Base-by-base conservation (phyloP, 2,113 vertebrate species). In the Tyrannus savana region DNA sequence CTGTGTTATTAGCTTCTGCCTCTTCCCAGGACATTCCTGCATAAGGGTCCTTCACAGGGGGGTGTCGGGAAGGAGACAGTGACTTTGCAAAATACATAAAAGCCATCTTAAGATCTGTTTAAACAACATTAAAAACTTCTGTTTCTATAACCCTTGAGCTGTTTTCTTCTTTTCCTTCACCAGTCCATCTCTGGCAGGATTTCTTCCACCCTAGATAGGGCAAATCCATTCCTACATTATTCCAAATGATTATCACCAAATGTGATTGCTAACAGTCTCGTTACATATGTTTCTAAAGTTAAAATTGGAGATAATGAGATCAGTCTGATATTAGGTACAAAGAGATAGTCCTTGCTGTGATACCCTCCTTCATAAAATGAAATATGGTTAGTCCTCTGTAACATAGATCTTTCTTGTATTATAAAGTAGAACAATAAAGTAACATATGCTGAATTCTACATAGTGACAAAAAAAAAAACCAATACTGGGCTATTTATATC, bases 401-500 rank as follows among this genome's bases (percentile, higher is more conserved):
- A 77, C 9, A 93, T 69, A 68, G 83, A 41, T 42, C 33, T 44
- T 68, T 42, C 14, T 50, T 69, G 8, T 16, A 37, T 66, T 79
- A 66, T n/a, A 73, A 69, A 80, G 24, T 35, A 59, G 33, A 93
- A 46, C 41, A 87, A 94, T 21, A 84, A 83, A 92, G 42, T 39
- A 80, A 81, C 13, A 12, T 41, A 71, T 46, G 87, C 77, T 58
- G 44, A 77, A 81, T 42, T 10, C 16, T 67, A 31, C 18, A 30
- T 8, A 58, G 46, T 7, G 8, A 91, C 25, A 10, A 74, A 93
- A 92, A 73, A 92, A 73, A 17, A 58, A 42, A 68, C 23, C 23
- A 95, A 89, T 72, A 69, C 23, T 17, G 16, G 21, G 37, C 19
- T 97, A 95, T 94, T 95, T 94, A 84, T 96, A 91, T 4, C 8